phyloP scores from a whole-genome alignment of 2,113 vertebrate genomes.

The Orthonyx spaldingii region DNA sequence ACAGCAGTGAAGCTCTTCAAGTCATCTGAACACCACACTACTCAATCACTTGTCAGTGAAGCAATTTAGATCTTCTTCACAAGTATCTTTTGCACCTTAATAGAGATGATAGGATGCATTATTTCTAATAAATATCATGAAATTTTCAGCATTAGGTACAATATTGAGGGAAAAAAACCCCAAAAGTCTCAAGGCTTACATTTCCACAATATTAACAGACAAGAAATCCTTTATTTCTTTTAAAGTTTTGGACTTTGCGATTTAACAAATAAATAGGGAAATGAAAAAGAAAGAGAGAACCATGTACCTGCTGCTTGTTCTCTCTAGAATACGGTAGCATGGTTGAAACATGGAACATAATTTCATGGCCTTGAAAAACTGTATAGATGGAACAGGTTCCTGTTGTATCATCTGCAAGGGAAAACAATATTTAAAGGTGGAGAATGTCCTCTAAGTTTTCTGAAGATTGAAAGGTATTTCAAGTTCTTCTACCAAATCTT shows the following conservation, averaged over 20 bases:
- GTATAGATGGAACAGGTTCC: constrained; percentile 94
- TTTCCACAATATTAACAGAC: neutral
- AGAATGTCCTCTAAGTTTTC: neutral
- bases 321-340: constrained; percentile 98
- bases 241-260: neutral
- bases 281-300: neutral
- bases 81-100: neutral
- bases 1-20: neutral
- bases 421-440: neutral
- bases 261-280: neutral
- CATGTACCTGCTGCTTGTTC: constrained; percentile 92
- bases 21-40: neutral
- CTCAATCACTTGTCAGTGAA: neutral
- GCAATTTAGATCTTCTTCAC: neutral
- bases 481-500: neutral
- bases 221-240: neutral
- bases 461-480: neutral
- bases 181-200: neutral
- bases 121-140: neutral
- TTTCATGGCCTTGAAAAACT: constrained; percentile 96
- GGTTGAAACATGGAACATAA: constrained; percentile 98
- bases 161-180: neutral
- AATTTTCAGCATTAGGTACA: neutral
- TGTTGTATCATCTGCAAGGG: constrained; percentile 90
- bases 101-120: neutral